Base-by-base conservation (phyloP, 2,113 vertebrate species). In the Ellobius talpinus region DNA sequence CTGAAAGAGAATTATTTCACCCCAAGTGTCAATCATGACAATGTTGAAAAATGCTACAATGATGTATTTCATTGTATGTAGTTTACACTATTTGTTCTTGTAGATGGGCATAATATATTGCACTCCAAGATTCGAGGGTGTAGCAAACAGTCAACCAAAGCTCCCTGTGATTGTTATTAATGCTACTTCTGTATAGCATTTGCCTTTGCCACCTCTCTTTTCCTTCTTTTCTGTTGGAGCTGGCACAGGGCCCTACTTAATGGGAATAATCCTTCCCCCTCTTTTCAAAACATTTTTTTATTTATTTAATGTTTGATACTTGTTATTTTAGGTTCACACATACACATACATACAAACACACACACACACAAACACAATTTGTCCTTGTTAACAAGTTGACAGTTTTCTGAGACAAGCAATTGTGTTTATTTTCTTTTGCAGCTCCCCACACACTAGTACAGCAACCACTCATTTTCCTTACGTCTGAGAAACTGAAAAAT, bases 351-450 rank as follows among this genome's bases (percentile, higher is more conserved):
- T 50, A 55, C 50, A 13, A n/a, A 23, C 26, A 50, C 42, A 13
- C 7, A 26, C 36, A 47, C 39, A 12, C 7, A 26, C 36, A 55
- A 42, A 42, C 6, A 31, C 19, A 7, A 23, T 52, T 92, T 76
- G 24, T 17, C 70, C 42, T 97, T 52, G 84, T 81, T 79, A 78
- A 42, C 19, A 65, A 85, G 31, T 31, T 85, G 23, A 6, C 12
- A 70, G 8, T 70, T 86, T 95, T 61, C 52, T 31, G 42, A 81
- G 29, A 79, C 33, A 87, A 91, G 4, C 29, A 47, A 3, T 66
- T 90, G 55, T 89, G 50, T 68, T 91, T 84, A 29, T 78, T 89
- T 93, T 42, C 31, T 87, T 95, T 81, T 89, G 14, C 77, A 12
- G 89, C 55, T 96, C 45, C 13, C 29, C 52, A 76, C 7, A 29